phyloP scores from a whole-genome alignment of 2,113 vertebrate genomes.

The Petromus typicus region DNA sequence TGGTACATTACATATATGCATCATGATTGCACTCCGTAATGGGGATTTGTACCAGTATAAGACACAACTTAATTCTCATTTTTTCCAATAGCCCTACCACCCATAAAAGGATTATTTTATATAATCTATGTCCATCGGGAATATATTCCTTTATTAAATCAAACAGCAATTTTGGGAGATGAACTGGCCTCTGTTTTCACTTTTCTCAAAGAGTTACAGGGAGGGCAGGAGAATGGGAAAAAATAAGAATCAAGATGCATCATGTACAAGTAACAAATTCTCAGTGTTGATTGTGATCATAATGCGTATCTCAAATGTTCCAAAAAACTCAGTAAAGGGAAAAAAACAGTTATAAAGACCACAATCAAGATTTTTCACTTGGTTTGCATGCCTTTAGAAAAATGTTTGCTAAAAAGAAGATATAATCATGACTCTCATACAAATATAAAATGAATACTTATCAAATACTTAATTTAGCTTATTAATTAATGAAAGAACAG shows the following conservation, averaged over 20 bases:
- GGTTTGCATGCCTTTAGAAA: neutral
- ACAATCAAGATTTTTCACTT: neutral
- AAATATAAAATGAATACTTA: slow-evolving; percentile 1
- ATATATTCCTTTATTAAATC: slow-evolving; percentile 57
- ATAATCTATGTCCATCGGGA: slow-evolving; percentile 36
- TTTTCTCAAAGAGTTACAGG: neutral
- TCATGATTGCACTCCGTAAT: no score
- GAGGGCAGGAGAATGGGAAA: no score
- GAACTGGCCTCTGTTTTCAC: slow-evolving; percentile 17
- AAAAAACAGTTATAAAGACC: neutral
- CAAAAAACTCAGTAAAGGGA: no score
- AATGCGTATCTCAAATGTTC: no score
- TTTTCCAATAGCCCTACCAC: no score
- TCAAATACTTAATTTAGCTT: slow-evolving; percentile 32
- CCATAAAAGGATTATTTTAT: slow-evolving; percentile 58
- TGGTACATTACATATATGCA: no score
- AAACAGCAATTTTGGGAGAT: slow-evolving; percentile 30
- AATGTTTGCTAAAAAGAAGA: neutral
- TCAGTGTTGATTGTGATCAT: no score
- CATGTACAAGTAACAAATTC: no score
- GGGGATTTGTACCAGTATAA: no score
- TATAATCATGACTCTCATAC: neutral
- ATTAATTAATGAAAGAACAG: neutral
- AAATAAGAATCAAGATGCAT: no score
- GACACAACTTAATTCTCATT: no score